A percentile compares a stretch with the other conserved stretches of the same genome.
These are phyloP conservation scores for Pelecanus crispus DNA, from an alignment of 2,113 vertebrate genomes.

Conservation along the genomic window DNA sequence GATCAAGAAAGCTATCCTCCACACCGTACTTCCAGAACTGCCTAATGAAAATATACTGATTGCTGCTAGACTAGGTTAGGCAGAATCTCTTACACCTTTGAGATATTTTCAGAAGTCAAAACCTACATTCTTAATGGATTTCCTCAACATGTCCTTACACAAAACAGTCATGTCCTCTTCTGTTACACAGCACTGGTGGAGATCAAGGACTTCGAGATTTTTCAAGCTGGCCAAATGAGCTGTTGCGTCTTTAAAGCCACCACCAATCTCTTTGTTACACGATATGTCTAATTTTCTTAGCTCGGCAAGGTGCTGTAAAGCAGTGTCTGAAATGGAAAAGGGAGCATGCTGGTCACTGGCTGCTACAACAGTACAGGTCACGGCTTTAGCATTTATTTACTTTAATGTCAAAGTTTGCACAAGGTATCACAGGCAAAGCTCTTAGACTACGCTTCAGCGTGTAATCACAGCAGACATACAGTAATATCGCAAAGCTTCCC, in stretches of 20 bases:
- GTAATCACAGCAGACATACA: slow-evolving; percentile 15
- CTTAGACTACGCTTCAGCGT: not conserved
- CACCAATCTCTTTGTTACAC: slow-evolving; percentile 77
- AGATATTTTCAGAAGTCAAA: not conserved
- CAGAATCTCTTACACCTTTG: not conserved
- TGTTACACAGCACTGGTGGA: slow-evolving; percentile 81
- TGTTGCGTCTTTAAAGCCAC: slow-evolving; percentile 69
- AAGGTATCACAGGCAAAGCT: slow-evolving; percentile 12
- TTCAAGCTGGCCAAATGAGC: slow-evolving; percentile 69
- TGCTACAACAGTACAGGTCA: not conserved
- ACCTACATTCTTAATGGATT: not conserved
- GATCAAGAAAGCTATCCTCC: not conserved
- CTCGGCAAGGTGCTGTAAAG: slow-evolving; percentile 69
- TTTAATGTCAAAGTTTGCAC: not conserved
- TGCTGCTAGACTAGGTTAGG: not conserved
- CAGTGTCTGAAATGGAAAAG: slow-evolving; percentile 65
- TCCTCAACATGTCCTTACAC: slow-evolving; percentile 64
- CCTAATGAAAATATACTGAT: not conserved
- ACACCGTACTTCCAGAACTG: not conserved
- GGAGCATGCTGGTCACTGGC: not conserved
- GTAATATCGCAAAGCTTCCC: not conserved
- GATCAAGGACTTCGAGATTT: slow-evolving; percentile 78
- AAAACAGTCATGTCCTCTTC: slow-evolving; percentile 70
- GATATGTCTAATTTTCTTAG: slow-evolving; percentile 82
- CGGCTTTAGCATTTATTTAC: not conserved